Evolutionary conservation across 1,140 invertebrate genomes (phyloP), one percentile per base, ranked within the genome.

Genomic region (Sarcophaga bullata): DNA sequence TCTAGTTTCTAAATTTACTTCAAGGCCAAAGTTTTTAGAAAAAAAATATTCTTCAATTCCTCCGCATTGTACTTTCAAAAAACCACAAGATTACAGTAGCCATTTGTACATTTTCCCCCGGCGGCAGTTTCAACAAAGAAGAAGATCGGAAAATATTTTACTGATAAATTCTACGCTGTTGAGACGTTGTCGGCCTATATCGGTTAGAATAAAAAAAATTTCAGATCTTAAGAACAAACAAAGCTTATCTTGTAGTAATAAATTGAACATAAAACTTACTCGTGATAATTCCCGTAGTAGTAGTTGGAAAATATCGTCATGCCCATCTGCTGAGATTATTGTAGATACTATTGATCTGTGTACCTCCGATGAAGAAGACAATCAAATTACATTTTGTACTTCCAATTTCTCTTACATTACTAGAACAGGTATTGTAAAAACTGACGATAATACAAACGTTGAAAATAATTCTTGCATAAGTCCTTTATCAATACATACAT

Each of bases 321-420:
- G 62, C 52, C 86, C 88, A 11, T 85, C 88, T 13, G 85, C 81
- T 13, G 86, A 89, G 82, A 87, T 88, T n/a, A 83, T 90, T 54
- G 88, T 92, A 11, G 88, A 91, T 49, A 86, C 91, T 82, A 91
- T 92, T 82, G 90, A 92, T 84, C 90, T 92, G 13, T 92, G 92
- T 82, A 92, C 92, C 10, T 92, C 92, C 0, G 92, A 92, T 50
- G 92, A 92, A n/a, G 89, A 80, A 13, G 76, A 82, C 52, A 48
- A 81, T 58, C 58, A 62, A 19, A 83, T 62, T n/a, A 81, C 19
- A n/a, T 62, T 37, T 54, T 49, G 72, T 13, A 13, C 52, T 52
- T 17, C 50, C 19, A 52, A 86, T 37, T 62, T 46, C 17, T 58
- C 48, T 13, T 80, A 17, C 17, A 78, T 52, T 68, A 82, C 73